Evolutionary conservation across 2,888 invertebrate species (phyloP).

Genomic region (Coelopa pilipes): DNA sequence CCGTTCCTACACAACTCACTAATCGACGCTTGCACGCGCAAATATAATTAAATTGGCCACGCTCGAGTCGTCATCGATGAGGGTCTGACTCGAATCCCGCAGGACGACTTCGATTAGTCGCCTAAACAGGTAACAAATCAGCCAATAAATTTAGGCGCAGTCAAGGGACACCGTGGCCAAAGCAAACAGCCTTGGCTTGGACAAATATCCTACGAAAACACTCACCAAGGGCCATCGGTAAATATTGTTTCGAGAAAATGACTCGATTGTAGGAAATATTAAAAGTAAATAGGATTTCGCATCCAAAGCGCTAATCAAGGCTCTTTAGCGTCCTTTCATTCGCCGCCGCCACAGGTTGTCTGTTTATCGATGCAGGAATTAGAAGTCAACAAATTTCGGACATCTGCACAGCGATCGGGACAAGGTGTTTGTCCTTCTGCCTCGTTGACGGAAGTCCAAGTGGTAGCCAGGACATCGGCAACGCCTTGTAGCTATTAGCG

Average conservation of each 20-base stretch:
- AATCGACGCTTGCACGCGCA: neutral
- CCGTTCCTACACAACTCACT: too few relatives aligned
- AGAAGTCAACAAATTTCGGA: conserved; percentile 22
- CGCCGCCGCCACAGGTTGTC: too few relatives aligned
- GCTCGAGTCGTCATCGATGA: neutral
- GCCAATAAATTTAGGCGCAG: conserved; percentile 27
- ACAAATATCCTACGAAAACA: conserved; percentile 3
- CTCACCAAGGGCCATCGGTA: neutral
- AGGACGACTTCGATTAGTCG: conserved; percentile 22
- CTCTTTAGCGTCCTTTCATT: too few relatives aligned
- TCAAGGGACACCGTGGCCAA: neutral
- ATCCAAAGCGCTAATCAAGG: too few relatives aligned
- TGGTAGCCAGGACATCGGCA: conserved; percentile 20
- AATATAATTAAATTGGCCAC: neutral
- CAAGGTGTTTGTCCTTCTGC: neutral
- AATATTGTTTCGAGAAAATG: neutral
- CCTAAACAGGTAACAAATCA: conserved; percentile 14
- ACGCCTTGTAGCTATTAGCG: conserved; percentile 21
- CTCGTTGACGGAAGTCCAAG: neutral
- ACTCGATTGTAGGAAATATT: neutral
- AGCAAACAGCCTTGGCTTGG: neutral
- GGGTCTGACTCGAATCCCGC: neutral
- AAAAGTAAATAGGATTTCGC: too few relatives aligned
- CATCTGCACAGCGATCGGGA: neutral
- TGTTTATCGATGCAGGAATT: conserved; percentile 16